These are phyloP conservation scores for Anarhynchus alexandrinus DNA, from an alignment of 2,113 vertebrate species.

Conservation along the genomic window DNA sequence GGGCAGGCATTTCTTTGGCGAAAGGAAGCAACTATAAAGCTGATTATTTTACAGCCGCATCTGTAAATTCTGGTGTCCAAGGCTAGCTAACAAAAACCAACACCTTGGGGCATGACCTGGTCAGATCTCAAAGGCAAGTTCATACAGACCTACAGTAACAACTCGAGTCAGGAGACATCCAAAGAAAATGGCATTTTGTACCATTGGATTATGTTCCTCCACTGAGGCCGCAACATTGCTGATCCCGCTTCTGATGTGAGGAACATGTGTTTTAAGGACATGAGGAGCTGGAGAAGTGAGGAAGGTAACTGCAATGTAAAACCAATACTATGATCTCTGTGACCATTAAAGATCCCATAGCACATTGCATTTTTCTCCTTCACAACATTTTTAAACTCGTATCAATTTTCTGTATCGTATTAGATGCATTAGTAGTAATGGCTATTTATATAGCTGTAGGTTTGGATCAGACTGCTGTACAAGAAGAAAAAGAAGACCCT, in stretches of 20 bases:
- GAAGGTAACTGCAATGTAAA: neutral
- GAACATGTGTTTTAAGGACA: neutral
- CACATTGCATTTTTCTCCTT: neutral
- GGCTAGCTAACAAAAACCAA: neutral
- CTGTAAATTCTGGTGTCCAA: neutral
- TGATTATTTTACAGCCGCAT: neutral
- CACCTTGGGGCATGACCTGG: neutral
- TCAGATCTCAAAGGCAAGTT: neutral
- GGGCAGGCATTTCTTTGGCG: neutral
- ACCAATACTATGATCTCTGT: neutral
- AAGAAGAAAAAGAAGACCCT: neutral
- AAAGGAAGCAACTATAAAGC: neutral
- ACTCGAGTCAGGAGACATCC: neutral
- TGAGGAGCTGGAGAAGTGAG: neutral
- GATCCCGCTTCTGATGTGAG: neutral
- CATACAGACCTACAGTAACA: neutral
- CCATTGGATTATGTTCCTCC: neutral
- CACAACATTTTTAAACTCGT: neutral
- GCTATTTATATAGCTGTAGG: neutral
- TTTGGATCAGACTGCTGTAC: neutral
- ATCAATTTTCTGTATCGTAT: neutral
- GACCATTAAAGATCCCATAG: neutral
- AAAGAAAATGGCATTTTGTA: neutral
- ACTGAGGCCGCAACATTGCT: neutral
- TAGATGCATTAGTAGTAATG: neutral